Evolutionary conservation across 2,113 vertebrate species (phyloP).

Genomic region (Daphoenositta chrysoptera): DNA sequence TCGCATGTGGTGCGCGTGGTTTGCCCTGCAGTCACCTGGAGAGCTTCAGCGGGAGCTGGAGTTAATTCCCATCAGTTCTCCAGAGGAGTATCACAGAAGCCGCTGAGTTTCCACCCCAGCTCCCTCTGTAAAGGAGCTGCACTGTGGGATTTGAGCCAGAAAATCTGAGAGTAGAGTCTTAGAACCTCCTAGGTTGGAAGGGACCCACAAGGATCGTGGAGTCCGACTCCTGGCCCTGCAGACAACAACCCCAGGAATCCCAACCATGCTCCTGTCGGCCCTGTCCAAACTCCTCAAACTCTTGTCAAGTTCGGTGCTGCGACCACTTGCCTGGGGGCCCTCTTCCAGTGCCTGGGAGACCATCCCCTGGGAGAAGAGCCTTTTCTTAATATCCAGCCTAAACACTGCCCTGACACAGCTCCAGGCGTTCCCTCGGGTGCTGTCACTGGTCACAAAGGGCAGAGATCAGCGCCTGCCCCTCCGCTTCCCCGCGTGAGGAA

Average conservation of each 20-base stretch:
- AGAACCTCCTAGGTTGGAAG: not conserved
- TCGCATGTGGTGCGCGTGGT: not conserved
- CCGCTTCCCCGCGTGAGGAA: not conserved
- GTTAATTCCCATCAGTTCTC: not conserved
- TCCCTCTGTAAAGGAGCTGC: not conserved
- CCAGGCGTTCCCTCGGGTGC: fast-evolving
- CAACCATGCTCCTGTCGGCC: not conserved
- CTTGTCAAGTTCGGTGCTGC: not conserved
- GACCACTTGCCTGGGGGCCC: not conserved
- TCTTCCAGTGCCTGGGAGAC: not conserved
- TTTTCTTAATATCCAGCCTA: not conserved
- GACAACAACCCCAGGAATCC: not conserved
- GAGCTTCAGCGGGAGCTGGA: not conserved
- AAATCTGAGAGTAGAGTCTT: not conserved
- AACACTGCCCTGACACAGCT: not conserved
- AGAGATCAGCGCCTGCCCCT: not conserved
- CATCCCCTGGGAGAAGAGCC: not conserved
- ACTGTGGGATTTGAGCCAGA: not conserved
- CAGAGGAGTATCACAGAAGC: too few species aligned
- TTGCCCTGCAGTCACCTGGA: not conserved
- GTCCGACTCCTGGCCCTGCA: not conserved
- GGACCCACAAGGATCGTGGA: not conserved
- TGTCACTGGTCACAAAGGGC: not conserved
- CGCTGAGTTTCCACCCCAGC: not conserved
- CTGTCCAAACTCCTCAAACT: not conserved